Base-by-base conservation (phyloP, 1,140 invertebrate genomes). In the Teleogryllus occipitalis region DNA sequence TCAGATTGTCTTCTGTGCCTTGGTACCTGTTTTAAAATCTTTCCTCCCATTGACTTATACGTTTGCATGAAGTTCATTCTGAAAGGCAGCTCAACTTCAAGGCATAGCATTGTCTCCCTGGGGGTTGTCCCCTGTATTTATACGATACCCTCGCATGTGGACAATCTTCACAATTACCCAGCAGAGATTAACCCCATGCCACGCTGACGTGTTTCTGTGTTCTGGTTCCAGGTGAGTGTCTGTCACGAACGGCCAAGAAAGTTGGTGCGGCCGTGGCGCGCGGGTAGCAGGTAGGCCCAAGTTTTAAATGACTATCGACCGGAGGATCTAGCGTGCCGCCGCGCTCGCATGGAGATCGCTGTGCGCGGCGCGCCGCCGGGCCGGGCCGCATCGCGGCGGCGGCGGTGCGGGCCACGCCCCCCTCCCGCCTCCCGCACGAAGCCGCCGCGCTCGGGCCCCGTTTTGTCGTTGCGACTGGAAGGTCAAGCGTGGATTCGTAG, bases 151-250 rank as follows among this genome's bases (percentile, higher is more conserved):
- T 65, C 18, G 54, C 54, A 65, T 65, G 54, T 18, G 54, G 54
- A 65, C 54, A 65, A 65, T 65, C 54, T 65, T 65, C 54, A 65
- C 54, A 65, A 65, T 65, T 65, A 65, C 54, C 54, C 18, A 65
- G 18, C 54, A 18, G 54, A 65, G 54, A 65, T 65, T 65, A 65
- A 65, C 54, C 54, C 18, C 54, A 65, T 65, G 54, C 54, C 54
- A 65, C 54, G 18, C 54, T 65, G 54, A 65, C 54, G 54, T 65
- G 54, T 65, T 65, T 65, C 18, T 65, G 54, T 65, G 54, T 65
- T 65, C 18, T 65, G 10, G 2, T 65, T 65, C 54, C 54, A 65
- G 54, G 54, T 65, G 54, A 65, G 54, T 65, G 10, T 65, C 18
- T 10, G 54, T 65, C 54, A 65, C 54, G 54, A 65, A 65, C 10